Evolutionary conservation across 2,113 vertebrate species (phyloP).

Genomic region (Halichoerus grypus): DNA sequence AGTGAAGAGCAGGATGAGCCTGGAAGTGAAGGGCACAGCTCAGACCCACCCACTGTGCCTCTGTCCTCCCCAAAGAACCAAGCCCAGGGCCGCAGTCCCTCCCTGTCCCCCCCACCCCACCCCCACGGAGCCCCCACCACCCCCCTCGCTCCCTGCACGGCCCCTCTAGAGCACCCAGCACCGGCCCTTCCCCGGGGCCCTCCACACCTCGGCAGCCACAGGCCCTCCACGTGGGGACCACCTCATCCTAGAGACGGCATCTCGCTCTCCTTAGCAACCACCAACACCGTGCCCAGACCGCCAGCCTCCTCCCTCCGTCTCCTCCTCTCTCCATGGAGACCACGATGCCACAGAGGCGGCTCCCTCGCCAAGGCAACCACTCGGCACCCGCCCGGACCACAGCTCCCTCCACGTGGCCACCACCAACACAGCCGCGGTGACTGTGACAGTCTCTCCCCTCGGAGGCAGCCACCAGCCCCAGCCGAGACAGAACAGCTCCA

Average conservation of each 20-base stretch:
- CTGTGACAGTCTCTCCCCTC: conserved; percentile 31
- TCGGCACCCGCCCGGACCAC: conserved; percentile 68
- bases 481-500: not conserved
- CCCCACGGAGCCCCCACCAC: not conserved
- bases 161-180: not conserved
- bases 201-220: not conserved
- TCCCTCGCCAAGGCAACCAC: conserved; percentile 65
- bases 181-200: not conserved
- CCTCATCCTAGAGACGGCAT: conserved; percentile 1
- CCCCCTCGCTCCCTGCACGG: not conserved
- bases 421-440: conserved; percentile 61
- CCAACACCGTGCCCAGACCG: not conserved
- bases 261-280: conserved; percentile 75
- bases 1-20: not conserved
- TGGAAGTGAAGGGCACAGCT: not conserved
- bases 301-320: conserved; percentile 40
- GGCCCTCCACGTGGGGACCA: conserved; percentile 73
- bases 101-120: not conserved
- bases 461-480: conserved; percentile 27
- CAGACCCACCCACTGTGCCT: not conserved
- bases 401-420: conserved; percentile 81
- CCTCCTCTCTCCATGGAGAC: conserved; percentile 78
- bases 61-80: accelerated
- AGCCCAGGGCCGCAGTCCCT: not conserved
- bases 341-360: conserved; percentile 61